phyloP scores from a whole-genome alignment of 2,888 invertebrate genomes.

The Drosophila borborema region DNA sequence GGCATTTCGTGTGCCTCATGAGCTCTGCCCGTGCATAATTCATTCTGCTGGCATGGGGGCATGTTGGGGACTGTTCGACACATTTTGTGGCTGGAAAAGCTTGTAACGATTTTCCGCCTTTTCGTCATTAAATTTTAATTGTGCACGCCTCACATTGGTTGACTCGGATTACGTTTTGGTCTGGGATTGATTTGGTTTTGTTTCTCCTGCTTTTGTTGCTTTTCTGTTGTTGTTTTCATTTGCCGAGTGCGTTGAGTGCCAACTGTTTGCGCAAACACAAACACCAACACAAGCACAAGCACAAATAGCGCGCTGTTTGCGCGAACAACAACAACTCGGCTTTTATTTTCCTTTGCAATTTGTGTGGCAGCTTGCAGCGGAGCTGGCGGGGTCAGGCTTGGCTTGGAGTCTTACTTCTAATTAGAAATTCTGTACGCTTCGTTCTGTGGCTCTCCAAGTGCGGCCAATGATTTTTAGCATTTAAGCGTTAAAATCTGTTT shows the following conservation, averaged over 20 bases:
- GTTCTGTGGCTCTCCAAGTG: slow-evolving; percentile 43
- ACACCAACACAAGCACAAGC: slow-evolving; percentile 41
- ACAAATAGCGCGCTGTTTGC: slow-evolving; percentile 62
- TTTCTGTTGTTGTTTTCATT: slow-evolving; percentile 23
- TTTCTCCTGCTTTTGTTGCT: neutral
- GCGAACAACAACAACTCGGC: slow-evolving; percentile 63
- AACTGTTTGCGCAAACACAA: slow-evolving; percentile 75
- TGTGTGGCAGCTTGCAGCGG: slow-evolving; percentile 69
- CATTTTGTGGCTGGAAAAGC: slow-evolving; percentile 36
- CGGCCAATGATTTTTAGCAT: slow-evolving; percentile 73
- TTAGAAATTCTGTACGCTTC: slow-evolving; percentile 78
- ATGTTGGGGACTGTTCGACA: slow-evolving; percentile 35
- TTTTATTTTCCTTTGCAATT: slow-evolving; percentile 79
- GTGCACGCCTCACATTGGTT: slow-evolving; percentile 44
- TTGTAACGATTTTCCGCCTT: slow-evolving; percentile 70
- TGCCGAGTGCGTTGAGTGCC: slow-evolving; percentile 63
- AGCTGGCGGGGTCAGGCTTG: neutral
- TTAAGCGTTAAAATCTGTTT: slow-evolving; percentile 80
- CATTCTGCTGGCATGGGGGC: slow-evolving; percentile 52
- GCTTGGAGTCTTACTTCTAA: slow-evolving; percentile 77
- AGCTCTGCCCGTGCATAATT: slow-evolving; percentile 62
- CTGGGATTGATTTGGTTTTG: slow-evolving; percentile 42
- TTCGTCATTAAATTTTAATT: slow-evolving; percentile 80
- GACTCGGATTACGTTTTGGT: slow-evolving; percentile 1
- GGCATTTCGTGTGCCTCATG: slow-evolving; percentile 66